Conservation (phyloP, 2,113 vertebrate species). For the Thalassoma bifasciatum region DNA sequence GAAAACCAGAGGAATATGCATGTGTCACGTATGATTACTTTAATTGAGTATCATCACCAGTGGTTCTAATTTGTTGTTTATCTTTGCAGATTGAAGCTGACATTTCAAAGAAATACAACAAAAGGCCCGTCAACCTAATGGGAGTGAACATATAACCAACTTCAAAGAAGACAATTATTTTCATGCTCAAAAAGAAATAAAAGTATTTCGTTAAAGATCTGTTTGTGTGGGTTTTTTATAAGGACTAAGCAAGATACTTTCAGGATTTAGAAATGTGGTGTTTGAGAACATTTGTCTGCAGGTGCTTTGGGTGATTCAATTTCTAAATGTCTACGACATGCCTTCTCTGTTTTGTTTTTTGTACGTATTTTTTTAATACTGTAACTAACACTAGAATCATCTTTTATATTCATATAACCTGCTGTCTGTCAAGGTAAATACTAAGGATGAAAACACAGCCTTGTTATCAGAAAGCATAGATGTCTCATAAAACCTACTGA, state of each 20-base stretch:
- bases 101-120: conserved; percentile 90
- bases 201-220: conserved; percentile 62
- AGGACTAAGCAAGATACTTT: neutral
- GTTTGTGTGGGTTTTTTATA: conserved; percentile 5
- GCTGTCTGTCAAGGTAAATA: no score
- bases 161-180: conserved; percentile 11
- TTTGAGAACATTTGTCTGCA: no score
- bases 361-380: no score
- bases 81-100: conserved; percentile 91
- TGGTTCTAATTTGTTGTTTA: conserved; percentile 43
- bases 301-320: no score
- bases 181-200: conserved; percentile 60
- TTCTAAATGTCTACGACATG: no score
- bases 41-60: neutral
- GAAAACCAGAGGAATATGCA: neutral
- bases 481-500: no score
- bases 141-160: conserved; percentile 82
- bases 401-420: no score
- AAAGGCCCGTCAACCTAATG: conserved; percentile 94
- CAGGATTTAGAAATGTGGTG: neutral
- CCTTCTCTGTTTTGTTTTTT: no score
- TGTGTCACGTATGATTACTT: no score
- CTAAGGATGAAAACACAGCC: no score
- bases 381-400: no score
- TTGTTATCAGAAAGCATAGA: no score